Conservation (phyloP, 2,888 invertebrate genomes). For the Caenorhabditis sp. region DNA sequence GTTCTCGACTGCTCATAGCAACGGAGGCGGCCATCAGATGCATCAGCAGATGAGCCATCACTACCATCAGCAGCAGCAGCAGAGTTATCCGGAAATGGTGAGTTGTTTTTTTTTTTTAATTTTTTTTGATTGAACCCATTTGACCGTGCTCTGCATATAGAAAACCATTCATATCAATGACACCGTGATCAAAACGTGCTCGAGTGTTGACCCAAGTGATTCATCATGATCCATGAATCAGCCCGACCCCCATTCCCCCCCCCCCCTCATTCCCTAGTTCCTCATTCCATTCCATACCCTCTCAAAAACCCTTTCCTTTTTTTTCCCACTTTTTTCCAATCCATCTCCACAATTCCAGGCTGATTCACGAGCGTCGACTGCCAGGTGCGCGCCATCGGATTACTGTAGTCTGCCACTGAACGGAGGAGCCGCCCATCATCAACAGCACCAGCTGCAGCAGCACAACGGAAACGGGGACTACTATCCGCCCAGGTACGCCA, state of each 20-base stretch:
- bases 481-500: slow-evolving; percentile 57
- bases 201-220: slow-evolving; percentile 34
- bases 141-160: no score
- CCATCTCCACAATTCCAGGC: slow-evolving; percentile 29
- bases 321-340: background rate
- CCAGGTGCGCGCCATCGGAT: slow-evolving; percentile 62
- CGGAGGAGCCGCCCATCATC: slow-evolving; percentile 6
- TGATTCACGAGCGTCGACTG: slow-evolving; percentile 63
- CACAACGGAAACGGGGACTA: slow-evolving; percentile 42
- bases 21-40: background rate
- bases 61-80: slow-evolving; percentile 46
- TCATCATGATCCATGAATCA: slow-evolving; percentile 31
- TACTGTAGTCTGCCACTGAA: slow-evolving; percentile 62
- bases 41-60: background rate
- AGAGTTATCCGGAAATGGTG: slow-evolving; percentile 54
- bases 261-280: no score
- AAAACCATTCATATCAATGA: background rate
- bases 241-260: no score
- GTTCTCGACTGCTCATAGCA: slow-evolving; percentile 79
- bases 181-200: background rate
- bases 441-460: no score
- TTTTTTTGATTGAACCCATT: no score
- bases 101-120: slow-evolving; percentile 6
- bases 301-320: background rate
- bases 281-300: slow-evolving; percentile 2